phyloP scores from a whole-genome alignment of 2,888 invertebrate genomes.

The Phortica magna region DNA sequence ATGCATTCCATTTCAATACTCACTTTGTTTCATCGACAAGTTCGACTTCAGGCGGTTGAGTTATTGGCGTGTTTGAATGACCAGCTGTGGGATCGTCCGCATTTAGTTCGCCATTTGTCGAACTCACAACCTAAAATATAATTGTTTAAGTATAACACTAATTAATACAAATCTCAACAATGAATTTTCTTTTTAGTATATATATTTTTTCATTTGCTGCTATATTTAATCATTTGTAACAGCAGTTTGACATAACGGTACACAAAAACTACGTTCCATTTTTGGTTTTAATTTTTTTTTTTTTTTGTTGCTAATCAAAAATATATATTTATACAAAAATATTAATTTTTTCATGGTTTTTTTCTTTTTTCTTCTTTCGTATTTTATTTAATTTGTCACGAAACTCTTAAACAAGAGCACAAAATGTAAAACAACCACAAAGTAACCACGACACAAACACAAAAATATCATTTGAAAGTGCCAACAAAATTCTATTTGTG shows the following conservation, averaged over 20 bases:
- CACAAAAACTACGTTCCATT: neutral
- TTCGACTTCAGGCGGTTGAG: constrained; percentile 95
- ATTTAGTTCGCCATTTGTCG: constrained; percentile 96
- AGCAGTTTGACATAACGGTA: constrained; percentile 12
- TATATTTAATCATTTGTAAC: neutral
- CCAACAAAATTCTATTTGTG: neutral
- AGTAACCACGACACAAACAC: constrained; percentile 17
- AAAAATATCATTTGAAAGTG: constrained; percentile 6
- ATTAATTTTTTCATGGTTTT: neutral
- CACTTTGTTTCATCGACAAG: constrained; percentile 98
- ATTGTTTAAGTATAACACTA: constrained; percentile 44
- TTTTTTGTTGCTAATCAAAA: constrained; percentile 21
- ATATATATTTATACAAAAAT: constrained; percentile 6
- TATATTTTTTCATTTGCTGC: constrained; percentile 5
- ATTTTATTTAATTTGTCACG: neutral
- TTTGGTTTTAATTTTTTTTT: neutral
- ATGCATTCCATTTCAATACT: constrained; percentile 77
- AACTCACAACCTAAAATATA: constrained; percentile 92
- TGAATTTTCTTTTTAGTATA: constrained; percentile 36
- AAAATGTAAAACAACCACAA: constrained; percentile 23
- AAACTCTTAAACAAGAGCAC: constrained; percentile 5
- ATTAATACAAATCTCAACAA: constrained; percentile 27
- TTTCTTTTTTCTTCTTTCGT: neutral
- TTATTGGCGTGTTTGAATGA: constrained; percentile 98
- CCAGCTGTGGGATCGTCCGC: constrained; percentile 97